Evolutionary conservation across 1,140 invertebrate genomes (phyloP), one percentile per base, ranked within the genome.

Genomic region (Anadara kagoshimensis): DNA sequence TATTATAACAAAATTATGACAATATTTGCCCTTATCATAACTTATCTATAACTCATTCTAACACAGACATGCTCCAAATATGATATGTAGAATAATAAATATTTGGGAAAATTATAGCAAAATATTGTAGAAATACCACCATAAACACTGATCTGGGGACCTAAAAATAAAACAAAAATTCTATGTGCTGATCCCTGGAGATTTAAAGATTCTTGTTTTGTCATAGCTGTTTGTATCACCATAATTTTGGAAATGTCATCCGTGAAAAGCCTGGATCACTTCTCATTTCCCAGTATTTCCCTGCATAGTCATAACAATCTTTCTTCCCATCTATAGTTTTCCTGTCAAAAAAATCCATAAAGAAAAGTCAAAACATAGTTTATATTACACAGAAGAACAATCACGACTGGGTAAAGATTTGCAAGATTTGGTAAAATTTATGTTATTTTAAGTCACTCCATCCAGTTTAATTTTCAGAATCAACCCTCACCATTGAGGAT

Each of bases 261-360:
- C 91, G 91, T 36, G 84, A 82, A 84, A 93, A 93, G 10, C 91
- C 92, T n/a, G 91, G 91, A 62, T 89, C 91, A 75, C 92, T 88
- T 24, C 89, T 81, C n/a, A 81, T 84, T 22, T 90, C 88, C 91
- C 91, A 91, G 81, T 91, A 91, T 68, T 92, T 92, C 45, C 91
- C 90, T 61, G 89, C 92, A 83, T 91, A 94, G 69, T 92, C 90
- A 91, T 92, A 94, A 5, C 83, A 83, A 76, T 94, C 93, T 69
- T 92, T 91, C 18, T 90, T 90, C 56, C 88, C 86, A 41, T 73
- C 74, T 54, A 65, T 72, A 10, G 76, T 75, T 81, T 85, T 87
- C 73, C 83, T 89, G 79, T 43, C 83, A 26, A 64, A 61, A 63
- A 69, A 75, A 64, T 57, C 36, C 18, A 29, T 16, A 53, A 5